A percentile compares a stretch with the other conserved stretches of the same genome.
Conservation (phyloP, 2,113 vertebrate species). For the Phalacrocorax pelagicus region DNA sequence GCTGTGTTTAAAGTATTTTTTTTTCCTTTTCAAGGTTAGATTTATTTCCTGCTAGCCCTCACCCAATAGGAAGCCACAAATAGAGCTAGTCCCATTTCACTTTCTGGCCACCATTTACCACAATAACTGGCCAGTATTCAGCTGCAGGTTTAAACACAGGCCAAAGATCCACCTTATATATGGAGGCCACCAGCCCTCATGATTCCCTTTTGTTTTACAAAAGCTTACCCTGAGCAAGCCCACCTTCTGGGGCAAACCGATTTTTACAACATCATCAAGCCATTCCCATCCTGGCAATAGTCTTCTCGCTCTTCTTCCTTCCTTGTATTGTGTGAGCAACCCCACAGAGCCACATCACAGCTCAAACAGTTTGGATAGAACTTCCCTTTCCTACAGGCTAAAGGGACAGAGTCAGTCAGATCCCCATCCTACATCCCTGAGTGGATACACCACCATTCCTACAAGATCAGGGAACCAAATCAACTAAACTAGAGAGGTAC, state of each 20-base stretch:
- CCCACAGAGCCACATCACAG: background rate
- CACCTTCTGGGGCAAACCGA: background rate
- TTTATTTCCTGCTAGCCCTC: background rate
- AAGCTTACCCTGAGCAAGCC: background rate
- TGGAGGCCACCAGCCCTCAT: background rate
- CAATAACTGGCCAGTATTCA: background rate
- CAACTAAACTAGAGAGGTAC: background rate
- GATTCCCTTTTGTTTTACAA: background rate
- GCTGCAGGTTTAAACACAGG: background rate
- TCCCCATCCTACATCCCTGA: background rate
- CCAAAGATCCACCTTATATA: background rate
- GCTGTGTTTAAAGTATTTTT: background rate
- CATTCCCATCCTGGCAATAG: background rate
- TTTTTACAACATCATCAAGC: background rate
- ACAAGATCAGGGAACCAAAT: background rate
- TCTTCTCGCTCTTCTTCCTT: conserved; percentile 36
- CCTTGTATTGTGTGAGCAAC: conserved; percentile 33
- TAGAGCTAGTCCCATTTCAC: background rate
- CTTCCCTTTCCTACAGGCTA: conserved; percentile 14
- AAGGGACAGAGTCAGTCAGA: background rate
- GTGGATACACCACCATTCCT: background rate
- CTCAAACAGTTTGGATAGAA: conserved; percentile 23
- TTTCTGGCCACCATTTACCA: background rate
- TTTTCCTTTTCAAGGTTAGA: background rate
- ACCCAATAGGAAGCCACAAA: background rate